Conservation (phyloP, 2,888 invertebrate genomes). For the Branchipolynoe longqiensis region DNA sequence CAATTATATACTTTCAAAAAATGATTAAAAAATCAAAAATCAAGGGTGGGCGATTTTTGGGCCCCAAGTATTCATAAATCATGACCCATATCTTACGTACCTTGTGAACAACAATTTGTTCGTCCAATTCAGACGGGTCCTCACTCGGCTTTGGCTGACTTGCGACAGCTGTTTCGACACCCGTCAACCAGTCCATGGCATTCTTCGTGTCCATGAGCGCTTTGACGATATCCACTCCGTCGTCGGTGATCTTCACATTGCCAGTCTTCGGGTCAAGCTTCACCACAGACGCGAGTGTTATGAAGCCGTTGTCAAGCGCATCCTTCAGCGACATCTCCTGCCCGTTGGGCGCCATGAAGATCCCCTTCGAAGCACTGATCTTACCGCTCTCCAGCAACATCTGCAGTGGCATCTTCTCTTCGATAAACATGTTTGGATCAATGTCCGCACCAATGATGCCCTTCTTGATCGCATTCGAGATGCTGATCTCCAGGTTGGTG, state of each 20-base stretch:
- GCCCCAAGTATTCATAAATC: too few relatives aligned
- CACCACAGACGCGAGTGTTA: constrained; percentile 87
- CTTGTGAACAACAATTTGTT: constrained; percentile 50
- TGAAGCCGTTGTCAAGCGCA: constrained; percentile 87
- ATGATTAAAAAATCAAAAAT: too few relatives aligned
- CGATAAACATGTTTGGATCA: constrained; percentile 67
- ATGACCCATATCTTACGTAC: too few relatives aligned
- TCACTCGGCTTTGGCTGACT: constrained; percentile 53
- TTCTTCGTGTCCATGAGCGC: constrained; percentile 77
- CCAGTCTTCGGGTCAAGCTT: constrained; percentile 78
- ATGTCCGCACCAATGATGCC: constrained; percentile 83
- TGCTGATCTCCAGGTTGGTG: constrained; percentile 85
- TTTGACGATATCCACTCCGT: constrained; percentile 69
- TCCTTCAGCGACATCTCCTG: constrained; percentile 84
- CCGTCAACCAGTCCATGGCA: constrained; percentile 77
- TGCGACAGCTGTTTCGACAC: constrained; percentile 74
- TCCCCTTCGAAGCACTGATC: constrained; percentile 67
- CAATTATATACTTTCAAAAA: too few relatives aligned
- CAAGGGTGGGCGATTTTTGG: too few relatives aligned
- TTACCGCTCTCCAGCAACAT: constrained; percentile 76
- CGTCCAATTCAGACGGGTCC: constrained; percentile 40
- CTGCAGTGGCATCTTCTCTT: constrained; percentile 73
- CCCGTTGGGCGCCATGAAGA: constrained; percentile 80
- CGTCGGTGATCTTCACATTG: constrained; percentile 29
- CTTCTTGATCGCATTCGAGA: constrained; percentile 90